phyloP scores from a whole-genome alignment of 2,113 vertebrate genomes.

The Cettia cetti region DNA sequence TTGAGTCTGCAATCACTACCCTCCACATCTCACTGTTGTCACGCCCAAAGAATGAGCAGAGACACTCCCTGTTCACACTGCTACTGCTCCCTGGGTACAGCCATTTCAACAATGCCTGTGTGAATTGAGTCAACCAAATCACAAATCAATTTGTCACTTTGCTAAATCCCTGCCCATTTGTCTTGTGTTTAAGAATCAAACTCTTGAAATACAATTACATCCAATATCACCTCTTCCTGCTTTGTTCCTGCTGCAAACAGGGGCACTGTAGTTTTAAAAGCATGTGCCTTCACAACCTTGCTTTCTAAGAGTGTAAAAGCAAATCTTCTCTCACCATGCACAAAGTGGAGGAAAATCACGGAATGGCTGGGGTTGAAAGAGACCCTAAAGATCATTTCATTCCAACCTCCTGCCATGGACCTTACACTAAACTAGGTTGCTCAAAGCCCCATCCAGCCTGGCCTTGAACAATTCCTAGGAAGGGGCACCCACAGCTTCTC shows the following conservation, averaged over 20 bases:
- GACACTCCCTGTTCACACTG: not conserved
- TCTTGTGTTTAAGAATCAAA: not conserved
- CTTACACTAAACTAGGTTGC: not conserved
- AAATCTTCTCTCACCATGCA: rapidly evolving
- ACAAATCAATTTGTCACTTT: not conserved
- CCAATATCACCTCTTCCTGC: not conserved
- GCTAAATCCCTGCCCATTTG: not conserved
- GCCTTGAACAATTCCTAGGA: not conserved
- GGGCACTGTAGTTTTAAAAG: not conserved
- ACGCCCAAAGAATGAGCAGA: not conserved
- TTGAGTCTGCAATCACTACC: not conserved
- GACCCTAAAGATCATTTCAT: not conserved
- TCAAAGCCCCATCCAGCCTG: not conserved
- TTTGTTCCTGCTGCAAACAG: rapidly evolving
- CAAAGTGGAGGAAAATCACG: not conserved
- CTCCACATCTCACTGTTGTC: not conserved
- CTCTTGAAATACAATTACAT: not conserved
- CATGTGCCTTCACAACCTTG: not conserved
- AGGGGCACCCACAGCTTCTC: not conserved
- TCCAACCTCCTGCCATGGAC: not conserved
- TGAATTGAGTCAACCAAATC: not conserved
- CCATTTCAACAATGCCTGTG: not conserved
- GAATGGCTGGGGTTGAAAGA: not conserved
- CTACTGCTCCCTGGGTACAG: rapidly evolving
- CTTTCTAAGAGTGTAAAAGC: not conserved